Conservation (phyloP, 1,140 invertebrate genomes). For the Nylanderia fulva region DNA sequence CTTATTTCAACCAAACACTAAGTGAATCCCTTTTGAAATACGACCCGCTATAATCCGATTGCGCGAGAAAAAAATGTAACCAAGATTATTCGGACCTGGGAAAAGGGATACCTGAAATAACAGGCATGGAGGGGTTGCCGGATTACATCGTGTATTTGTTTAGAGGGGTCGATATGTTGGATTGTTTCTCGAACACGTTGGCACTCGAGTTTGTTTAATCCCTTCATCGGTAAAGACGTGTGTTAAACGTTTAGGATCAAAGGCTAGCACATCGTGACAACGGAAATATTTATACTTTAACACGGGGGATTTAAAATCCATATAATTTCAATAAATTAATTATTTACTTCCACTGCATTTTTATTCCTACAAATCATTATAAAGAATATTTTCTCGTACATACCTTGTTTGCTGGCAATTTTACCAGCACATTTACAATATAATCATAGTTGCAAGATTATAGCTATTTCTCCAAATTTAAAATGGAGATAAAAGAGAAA, state of each 20-base stretch:
- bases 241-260: constrained; percentile 28
- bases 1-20: background rate
- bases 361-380: background rate
- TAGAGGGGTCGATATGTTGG: constrained; percentile 59
- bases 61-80: constrained; percentile 54
- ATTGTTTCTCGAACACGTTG: constrained; percentile 65
- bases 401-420: background rate
- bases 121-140: constrained; percentile 53
- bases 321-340: background rate
- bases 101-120: constrained; percentile 71
- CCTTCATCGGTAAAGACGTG: constrained; percentile 4
- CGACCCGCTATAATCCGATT: constrained; percentile 61
- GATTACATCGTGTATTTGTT: constrained; percentile 73
- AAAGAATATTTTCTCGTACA: background rate
- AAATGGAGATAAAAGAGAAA: background rate
- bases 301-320: background rate
- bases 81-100: constrained; percentile 55
- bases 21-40: constrained; percentile 59
- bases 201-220: constrained; percentile 48
- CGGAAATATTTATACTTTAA: background rate
- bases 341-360: background rate
- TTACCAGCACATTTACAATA: background rate
- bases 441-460: background rate
- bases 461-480: background rate
- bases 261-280: background rate